Evolutionary conservation across 2,797 vertebrate species (phyloP), one percentile per base, ranked within the genome.

Genomic region (Odontamblyopus lacepedii): DNA sequence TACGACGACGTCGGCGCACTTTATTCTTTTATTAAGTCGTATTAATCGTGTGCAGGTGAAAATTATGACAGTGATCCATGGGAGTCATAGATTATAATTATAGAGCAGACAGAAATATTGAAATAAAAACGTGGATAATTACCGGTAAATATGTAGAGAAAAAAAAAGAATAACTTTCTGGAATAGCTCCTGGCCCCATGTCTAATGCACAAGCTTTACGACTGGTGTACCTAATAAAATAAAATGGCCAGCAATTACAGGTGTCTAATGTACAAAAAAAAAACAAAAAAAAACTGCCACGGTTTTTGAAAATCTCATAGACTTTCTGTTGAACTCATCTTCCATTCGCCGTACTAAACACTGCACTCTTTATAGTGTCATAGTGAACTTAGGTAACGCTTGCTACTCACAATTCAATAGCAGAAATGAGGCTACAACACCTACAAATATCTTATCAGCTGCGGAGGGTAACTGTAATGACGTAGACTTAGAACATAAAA

Each of bases 391-490:
- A 81, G 76, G 66, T 64, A 78, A 83, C 50, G 78, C 83, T 85
- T 79, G 69, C 35, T 71, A 71, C 29, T 71, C 55, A 87, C 23
- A 85, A 51, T 62, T 35, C 60, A 71, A 67, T 50, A 82, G 72
- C 1, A 1, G 57, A 15, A 12, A 30, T 15, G 57, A 81, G 71
- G 63, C 55, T 35, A 61, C 83, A 81, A 83, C 80, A 84, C 80
- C 87, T 80, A 84, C 87, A 81, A 5, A 0, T 19, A 76, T 88
- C 78, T 92, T 91, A 83, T 87, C 78, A 91, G 86, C 90, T 3
- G 57, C 57, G 4, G 87, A 88, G 82, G 72, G 78, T 85, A 78
- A 80, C 78, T 88, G 87, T 89, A 86, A 79, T 85, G 82, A 88
- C 82, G 86, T 91, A 91, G 88, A 86, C 85, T 88, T 89, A 89